These are phyloP conservation scores for Pangasius krempfi DNA, from an alignment of 2,797 vertebrate species.

Conservation along the genomic window DNA sequence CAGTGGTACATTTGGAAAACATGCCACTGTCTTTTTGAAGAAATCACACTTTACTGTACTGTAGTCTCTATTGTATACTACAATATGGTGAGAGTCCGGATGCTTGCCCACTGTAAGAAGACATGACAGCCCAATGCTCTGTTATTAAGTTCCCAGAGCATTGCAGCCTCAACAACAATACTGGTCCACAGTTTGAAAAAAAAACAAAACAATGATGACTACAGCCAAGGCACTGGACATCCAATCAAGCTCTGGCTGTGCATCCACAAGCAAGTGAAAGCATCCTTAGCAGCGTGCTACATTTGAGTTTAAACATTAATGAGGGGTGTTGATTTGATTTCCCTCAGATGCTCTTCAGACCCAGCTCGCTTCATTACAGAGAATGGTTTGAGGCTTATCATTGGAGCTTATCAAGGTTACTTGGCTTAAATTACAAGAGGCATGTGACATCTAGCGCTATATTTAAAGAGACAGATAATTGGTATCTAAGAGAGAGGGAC, in stretches of 20 bases:
- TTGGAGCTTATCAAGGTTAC: neutral
- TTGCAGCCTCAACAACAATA: neutral
- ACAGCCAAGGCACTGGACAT: conserved; percentile 12
- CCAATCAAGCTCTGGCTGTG: conserved; percentile 34
- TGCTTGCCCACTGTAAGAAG: neutral
- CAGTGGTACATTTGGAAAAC: neutral
- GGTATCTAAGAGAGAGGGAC: neutral
- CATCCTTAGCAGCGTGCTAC: conserved; percentile 24
- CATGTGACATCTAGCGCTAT: neutral
- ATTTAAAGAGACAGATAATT: conserved; percentile 37
- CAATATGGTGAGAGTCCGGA: neutral
- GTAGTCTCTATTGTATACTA: neutral
- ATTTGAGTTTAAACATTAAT: conserved; percentile 37
- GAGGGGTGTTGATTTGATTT: conserved; percentile 33
- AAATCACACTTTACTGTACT: neutral
- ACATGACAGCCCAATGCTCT: conserved; percentile 9
- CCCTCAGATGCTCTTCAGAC: conserved; percentile 29
- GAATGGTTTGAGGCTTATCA: neutral
- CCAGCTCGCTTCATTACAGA: neutral
- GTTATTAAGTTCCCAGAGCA: neutral
- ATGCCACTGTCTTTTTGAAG: neutral
- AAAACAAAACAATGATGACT: neutral
- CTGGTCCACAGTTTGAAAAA: conserved; percentile 2
- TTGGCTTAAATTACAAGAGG: conserved; percentile 26
- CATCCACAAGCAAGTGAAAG: conserved; percentile 30